These are phyloP conservation scores for Chymomyza fuscimana DNA, from an alignment of 2,888 invertebrate genomes.

Conservation along the genomic window DNA sequence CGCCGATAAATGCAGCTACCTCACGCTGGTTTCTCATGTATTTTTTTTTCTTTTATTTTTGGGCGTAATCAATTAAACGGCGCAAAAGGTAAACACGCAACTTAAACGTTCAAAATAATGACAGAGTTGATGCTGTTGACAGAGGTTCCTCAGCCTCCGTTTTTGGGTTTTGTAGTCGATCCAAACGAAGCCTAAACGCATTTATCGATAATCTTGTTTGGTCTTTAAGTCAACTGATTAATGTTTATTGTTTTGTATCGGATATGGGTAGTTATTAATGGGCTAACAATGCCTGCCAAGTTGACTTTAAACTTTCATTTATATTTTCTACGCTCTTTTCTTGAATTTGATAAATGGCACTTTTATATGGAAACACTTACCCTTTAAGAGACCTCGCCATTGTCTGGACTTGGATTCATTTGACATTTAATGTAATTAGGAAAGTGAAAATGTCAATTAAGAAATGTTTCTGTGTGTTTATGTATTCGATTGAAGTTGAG, in stretches of 20 bases:
- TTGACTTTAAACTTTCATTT: conserved; percentile 51
- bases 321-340: conserved; percentile 21
- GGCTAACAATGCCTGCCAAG: conserved; percentile 24
- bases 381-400: conserved; percentile 14
- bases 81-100: conserved; percentile 61
- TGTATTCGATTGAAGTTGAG: not conserved
- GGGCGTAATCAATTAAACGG: conserved; percentile 69
- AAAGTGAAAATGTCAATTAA: conserved; percentile 8
- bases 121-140: conserved; percentile 36
- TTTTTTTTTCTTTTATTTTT: not conserved
- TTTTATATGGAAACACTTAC: conserved; percentile 15
- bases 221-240: conserved; percentile 59
- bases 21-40: not conserved
- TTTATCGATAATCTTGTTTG: conserved; percentile 63
- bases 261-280: conserved; percentile 42
- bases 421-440: conserved; percentile 12
- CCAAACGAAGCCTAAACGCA: conserved; percentile 44
- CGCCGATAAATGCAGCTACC: conserved; percentile 16
- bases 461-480: not conserved
- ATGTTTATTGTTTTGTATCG: conserved; percentile 58
- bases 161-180: not conserved
- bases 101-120: conserved; percentile 30
- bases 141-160: conserved; percentile 25
- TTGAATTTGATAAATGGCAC: conserved; percentile 49
- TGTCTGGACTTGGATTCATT: conserved; percentile 14